A percentile compares a stretch with the other conserved stretches of the same genome.
Conservation (phyloP, 2,113 vertebrate species). For the Probosciger aterrimus region DNA sequence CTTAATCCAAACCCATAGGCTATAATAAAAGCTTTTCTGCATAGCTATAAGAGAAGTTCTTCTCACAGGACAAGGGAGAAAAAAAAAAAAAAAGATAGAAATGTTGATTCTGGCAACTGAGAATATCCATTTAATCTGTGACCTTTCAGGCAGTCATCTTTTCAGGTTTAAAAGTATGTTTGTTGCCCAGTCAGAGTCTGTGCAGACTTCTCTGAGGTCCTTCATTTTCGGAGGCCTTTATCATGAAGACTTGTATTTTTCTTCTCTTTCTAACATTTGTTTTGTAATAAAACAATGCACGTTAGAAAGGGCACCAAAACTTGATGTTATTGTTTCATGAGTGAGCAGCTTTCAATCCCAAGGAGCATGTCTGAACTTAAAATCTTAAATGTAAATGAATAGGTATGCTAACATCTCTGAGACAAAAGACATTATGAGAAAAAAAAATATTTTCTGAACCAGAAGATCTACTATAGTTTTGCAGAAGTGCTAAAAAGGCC, state of each 20-base stretch:
- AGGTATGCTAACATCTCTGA: background rate
- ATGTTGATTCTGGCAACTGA: constrained; percentile 33
- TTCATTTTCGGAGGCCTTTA: background rate
- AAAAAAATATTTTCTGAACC: background rate
- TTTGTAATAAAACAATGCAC: background rate
- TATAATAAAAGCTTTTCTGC: constrained; percentile 11
- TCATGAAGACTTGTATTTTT: background rate
- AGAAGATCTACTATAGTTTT: background rate
- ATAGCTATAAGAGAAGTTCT: constrained; percentile 16
- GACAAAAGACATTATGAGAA: background rate
- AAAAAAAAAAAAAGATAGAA: background rate
- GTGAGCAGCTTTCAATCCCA: background rate
- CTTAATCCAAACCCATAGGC: background rate
- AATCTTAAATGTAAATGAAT: background rate
- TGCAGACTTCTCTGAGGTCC: background rate
- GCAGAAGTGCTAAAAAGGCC: background rate
- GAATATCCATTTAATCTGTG: background rate
- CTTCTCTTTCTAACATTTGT: background rate
- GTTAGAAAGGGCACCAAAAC: background rate
- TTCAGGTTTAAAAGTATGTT: background rate
- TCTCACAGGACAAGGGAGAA: background rate
- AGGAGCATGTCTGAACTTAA: background rate
- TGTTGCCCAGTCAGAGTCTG: background rate
- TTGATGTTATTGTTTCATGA: background rate
- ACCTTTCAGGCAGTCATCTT: background rate